A percentile compares a stretch with the other conserved stretches of the same genome.
Conservation (phyloP, 2,888 invertebrate genomes). For the Troides aeacus region DNA sequence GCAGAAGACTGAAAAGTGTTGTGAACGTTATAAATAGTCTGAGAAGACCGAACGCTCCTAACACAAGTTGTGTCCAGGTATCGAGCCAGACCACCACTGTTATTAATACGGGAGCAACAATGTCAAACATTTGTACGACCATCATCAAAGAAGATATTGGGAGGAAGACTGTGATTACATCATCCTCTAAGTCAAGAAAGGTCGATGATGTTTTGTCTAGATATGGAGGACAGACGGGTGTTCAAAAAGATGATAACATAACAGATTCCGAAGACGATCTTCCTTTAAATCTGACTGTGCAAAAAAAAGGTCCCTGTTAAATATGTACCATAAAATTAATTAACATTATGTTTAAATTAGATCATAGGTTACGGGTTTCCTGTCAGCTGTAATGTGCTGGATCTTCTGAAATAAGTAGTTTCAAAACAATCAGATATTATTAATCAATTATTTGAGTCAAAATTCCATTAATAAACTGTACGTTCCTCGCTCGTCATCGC, state of each 20-base stretch:
- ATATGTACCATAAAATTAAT: neutral
- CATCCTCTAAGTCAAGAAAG: slow-evolving; percentile 1
- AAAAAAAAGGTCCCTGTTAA: slow-evolving; percentile 40
- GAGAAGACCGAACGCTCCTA: slow-evolving; percentile 43
- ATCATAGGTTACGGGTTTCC: slow-evolving; percentile 10
- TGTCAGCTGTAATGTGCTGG: slow-evolving; percentile 9
- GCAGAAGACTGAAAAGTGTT: slow-evolving; percentile 68
- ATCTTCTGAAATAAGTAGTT: slow-evolving; percentile 3
- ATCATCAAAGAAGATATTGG: slow-evolving; percentile 1
- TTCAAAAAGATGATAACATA: slow-evolving; percentile 4
- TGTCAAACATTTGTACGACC: slow-evolving; percentile 2
- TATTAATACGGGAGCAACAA: slow-evolving; percentile 7
- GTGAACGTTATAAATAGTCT: slow-evolving; percentile 57
- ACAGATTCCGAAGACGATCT: slow-evolving; percentile 64
- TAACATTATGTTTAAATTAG: neutral
- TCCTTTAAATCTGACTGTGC: slow-evolving; percentile 61
- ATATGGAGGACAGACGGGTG: neutral
- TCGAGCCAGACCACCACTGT: slow-evolving; percentile 20
- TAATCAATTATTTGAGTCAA: slow-evolving; percentile 3
- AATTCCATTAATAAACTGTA: no score
- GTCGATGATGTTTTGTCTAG: neutral
- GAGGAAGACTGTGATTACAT: slow-evolving; percentile 25
- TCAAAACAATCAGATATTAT: neutral
- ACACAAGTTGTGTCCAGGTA: slow-evolving; percentile 38
- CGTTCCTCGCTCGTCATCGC: neutral